Percentiles rank a stretch among this genome's conserved stretches.
Evolutionary conservation across 2,113 vertebrate genomes (phyloP).

Genomic region (Ranitomeya variabilis): DNA sequence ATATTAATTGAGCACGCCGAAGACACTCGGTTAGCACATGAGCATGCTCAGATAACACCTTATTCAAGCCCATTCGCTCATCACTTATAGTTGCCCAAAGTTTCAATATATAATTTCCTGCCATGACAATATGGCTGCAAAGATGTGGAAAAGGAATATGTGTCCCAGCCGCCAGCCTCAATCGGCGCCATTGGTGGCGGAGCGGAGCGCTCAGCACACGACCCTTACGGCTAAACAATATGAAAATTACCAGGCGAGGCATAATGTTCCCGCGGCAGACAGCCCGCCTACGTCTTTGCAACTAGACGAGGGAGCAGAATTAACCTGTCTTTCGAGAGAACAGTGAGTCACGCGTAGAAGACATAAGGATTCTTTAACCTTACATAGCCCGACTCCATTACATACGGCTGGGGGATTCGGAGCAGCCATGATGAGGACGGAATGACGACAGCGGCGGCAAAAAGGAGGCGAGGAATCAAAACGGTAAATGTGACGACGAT

Average conservation of each 20-base stretch:
- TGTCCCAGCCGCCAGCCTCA: not conserved
- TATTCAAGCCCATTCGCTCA: too few relatives aligned
- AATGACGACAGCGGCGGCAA: not conserved
- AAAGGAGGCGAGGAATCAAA: not conserved
- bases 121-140: not conserved
- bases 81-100: too few relatives aligned
- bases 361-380: slow-evolving; percentile 42
- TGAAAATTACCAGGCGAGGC: slow-evolving; percentile 55
- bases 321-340: slow-evolving; percentile 55
- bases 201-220: not conserved
- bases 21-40: too few relatives aligned
- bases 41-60: too few relatives aligned
- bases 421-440: not conserved
- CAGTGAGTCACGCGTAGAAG: slow-evolving; percentile 47
- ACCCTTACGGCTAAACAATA: slow-evolving; percentile 37
- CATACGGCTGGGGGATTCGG: not conserved
- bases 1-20: too few relatives aligned
- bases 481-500: too few relatives aligned
- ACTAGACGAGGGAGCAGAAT: slow-evolving; percentile 47
- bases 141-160: not conserved
- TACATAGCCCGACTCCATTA: slow-evolving; percentile 40
- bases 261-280: slow-evolving; percentile 55
- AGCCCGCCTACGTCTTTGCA: slow-evolving; percentile 51
- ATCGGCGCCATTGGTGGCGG: not conserved
- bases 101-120: not conserved